These are phyloP conservation scores for Ibycter americanus DNA, from an alignment of 2,797 vertebrate species.

Conservation along the genomic window DNA sequence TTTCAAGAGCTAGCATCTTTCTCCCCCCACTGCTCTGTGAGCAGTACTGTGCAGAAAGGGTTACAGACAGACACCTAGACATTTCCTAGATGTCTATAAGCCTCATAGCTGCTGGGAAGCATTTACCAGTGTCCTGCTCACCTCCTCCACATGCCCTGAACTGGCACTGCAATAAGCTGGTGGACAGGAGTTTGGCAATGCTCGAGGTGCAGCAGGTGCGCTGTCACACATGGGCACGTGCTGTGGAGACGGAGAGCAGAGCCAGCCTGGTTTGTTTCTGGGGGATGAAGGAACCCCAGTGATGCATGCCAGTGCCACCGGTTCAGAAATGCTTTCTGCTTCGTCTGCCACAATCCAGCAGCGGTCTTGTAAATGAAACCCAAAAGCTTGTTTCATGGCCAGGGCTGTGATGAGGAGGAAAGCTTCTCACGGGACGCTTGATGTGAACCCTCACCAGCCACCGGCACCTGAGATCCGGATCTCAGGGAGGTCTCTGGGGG, in stretches of 20 bases:
- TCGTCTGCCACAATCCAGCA: not conserved
- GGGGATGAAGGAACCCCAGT: not conserved
- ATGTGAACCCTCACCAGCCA: not conserved
- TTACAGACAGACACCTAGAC: not conserved
- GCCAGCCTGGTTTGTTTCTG: not conserved
- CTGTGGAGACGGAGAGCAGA: not conserved
- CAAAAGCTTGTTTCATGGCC: not conserved
- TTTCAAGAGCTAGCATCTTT: not conserved
- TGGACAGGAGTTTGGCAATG: not conserved
- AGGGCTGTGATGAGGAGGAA: not conserved
- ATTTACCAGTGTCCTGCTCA: not conserved
- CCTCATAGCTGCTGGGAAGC: not conserved
- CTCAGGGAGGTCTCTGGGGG: not conserved
- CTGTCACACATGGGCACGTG: not conserved
- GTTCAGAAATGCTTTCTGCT: not conserved
- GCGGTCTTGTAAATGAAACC: not conserved
- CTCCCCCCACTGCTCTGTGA: not conserved
- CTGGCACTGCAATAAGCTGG: not conserved
- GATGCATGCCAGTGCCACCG: not conserved
- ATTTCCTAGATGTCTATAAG: not conserved
- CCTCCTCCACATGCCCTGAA: not conserved
- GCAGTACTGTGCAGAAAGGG: not conserved
- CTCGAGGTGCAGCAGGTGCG: no score
- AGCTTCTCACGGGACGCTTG: not conserved
- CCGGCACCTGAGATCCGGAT: not conserved